Conservation (phyloP, 1,140 invertebrate genomes). For the Maniola jurtina region DNA sequence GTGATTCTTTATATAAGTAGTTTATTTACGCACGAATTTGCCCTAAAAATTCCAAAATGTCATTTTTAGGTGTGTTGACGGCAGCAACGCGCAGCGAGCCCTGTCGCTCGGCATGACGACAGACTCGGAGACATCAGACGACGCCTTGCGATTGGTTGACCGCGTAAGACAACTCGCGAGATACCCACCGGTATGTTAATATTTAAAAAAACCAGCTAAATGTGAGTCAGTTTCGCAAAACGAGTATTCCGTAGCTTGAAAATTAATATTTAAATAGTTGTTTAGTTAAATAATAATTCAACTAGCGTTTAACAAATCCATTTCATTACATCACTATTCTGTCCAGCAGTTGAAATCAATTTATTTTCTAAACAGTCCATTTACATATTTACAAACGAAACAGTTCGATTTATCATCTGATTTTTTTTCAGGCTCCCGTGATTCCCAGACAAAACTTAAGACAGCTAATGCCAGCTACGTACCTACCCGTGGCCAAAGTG, state of each 20-base stretch:
- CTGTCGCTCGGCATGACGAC: conserved; percentile 63
- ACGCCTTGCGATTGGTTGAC: conserved; percentile 65
- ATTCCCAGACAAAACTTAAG: conserved; percentile 81
- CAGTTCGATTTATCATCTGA: neutral
- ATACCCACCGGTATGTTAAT: conserved; percentile 53
- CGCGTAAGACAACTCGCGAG: conserved; percentile 65
- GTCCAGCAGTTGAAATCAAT: too few species aligned
- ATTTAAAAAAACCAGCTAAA: too few species aligned
- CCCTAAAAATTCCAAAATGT: neutral
- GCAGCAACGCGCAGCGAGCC: conserved; percentile 52
- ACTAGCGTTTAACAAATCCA: too few species aligned
- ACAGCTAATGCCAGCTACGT: conserved; percentile 80
- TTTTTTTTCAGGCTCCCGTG: conserved; percentile 55
- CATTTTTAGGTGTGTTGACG: conserved; percentile 47
- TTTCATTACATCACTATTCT: too few species aligned
- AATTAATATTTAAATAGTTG: too few species aligned
- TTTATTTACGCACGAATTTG: too few species aligned
- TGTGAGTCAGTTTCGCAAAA: too few species aligned
- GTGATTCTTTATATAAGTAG: neutral
- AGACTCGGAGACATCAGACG: conserved; percentile 69
- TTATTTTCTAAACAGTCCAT: too few species aligned
- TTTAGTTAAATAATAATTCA: too few species aligned
- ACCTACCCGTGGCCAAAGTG: conserved; percentile 83
- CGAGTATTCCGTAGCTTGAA: too few species aligned
- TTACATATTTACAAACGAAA: too few species aligned